Evolutionary conservation across 2,888 invertebrate genomes (phyloP).

Genomic region (Marasmarcha lunaedactyla): DNA sequence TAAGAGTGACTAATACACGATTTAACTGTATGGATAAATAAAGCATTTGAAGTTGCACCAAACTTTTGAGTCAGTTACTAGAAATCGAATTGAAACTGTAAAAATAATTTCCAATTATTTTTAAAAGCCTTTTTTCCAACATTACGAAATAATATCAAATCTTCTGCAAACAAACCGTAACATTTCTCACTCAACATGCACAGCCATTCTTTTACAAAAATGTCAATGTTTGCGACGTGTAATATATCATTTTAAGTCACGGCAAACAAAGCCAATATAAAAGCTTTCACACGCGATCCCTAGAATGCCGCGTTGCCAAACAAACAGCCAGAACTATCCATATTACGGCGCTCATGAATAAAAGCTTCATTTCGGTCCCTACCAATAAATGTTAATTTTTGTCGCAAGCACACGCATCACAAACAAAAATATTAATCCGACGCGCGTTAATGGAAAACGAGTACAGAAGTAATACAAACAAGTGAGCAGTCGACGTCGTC

Average conservation of each 20-base stretch:
- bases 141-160: constrained; percentile 7
- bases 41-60: no score
- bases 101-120: no score
- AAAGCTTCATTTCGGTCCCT: constrained; percentile 61
- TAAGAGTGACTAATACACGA: no score
- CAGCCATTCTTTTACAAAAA: constrained; percentile 50
- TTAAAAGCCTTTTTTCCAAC: no score
- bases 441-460: constrained; percentile 65
- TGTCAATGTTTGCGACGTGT: constrained; percentile 57
- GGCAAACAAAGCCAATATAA: constrained; percentile 59
- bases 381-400: constrained; percentile 68
- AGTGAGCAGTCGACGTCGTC: constrained; percentile 33
- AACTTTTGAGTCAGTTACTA: no score
- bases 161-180: constrained; percentile 44
- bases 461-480: constrained; percentile 58
- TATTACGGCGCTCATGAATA: constrained; percentile 66
- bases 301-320: constrained; percentile 48
- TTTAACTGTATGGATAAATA: no score
- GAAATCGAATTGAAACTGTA: no score
- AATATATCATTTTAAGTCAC: constrained; percentile 67
- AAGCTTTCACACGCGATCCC: constrained; percentile 66
- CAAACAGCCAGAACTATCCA: constrained; percentile 62
- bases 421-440: constrained; percentile 66
- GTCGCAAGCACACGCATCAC: constrained; percentile 60
- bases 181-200: constrained; percentile 38